These are phyloP conservation scores for Arenicola marina DNA, from an alignment of 2,888 invertebrate species.

Conservation along the genomic window DNA sequence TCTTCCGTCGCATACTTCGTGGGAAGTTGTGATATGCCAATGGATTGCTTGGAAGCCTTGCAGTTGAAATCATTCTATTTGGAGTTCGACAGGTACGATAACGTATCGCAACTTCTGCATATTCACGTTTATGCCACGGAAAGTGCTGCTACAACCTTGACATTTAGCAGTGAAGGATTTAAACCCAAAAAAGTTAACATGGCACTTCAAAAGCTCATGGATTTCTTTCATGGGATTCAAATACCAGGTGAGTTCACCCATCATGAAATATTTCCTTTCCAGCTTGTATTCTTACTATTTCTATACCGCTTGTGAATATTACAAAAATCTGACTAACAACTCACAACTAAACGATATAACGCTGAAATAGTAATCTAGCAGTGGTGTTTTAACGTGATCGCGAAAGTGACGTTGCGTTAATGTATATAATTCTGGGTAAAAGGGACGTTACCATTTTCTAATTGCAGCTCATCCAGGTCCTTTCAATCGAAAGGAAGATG, in stretches of 20 bases:
- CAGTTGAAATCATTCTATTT: constrained; percentile 12
- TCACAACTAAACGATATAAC: too few relatives aligned
- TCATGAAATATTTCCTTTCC: not conserved
- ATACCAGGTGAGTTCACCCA: constrained; percentile 13
- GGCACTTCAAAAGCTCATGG: constrained; percentile 39
- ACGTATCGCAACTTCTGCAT: not conserved
- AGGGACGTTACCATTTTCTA: too few relatives aligned
- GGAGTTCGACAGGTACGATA: constrained; percentile 5
- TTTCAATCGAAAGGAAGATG: constrained; percentile 57
- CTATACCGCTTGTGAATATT: too few relatives aligned
- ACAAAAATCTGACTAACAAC: too few relatives aligned
- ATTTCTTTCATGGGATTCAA: constrained; percentile 40
- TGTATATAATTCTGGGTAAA: too few relatives aligned
- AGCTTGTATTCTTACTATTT: not conserved
- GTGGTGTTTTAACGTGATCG: too few relatives aligned
- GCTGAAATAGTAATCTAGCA: too few relatives aligned
- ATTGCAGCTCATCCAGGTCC: too few relatives aligned
- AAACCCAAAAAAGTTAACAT: constrained; percentile 33
- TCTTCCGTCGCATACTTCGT: constrained; percentile 13
- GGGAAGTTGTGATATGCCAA: constrained; percentile 8
- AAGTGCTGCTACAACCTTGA: constrained; percentile 29
- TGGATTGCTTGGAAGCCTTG: constrained; percentile 5
- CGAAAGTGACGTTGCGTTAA: too few relatives aligned
- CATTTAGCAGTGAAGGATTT: constrained; percentile 42
- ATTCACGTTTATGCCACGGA: constrained; percentile 36